Base-by-base conservation (phyloP, 2,888 invertebrate species). In the Phoronis australis region DNA sequence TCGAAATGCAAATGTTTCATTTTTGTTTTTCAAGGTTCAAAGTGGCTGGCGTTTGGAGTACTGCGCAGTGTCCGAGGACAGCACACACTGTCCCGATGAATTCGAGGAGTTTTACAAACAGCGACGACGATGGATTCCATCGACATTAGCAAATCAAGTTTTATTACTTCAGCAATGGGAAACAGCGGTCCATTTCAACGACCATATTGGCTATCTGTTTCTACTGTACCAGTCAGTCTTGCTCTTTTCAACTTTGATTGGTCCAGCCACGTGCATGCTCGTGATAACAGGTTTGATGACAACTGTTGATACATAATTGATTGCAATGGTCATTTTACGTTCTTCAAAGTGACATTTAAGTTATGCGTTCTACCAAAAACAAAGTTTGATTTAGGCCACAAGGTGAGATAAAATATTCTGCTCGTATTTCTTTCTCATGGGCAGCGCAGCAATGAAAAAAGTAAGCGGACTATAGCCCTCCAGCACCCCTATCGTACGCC, bases 51-150 rank as follows among this genome's bases (percentile, higher is more conserved):
- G 72, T 4, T 65, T 72, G 18, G 72, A 71, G 45, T 72, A 72
- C 52, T 70, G 70, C 49, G 72, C 72, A 0, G 69, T 68, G 0
- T 63, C 71, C 9, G 62, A 62, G 42, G 66, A 69, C 57, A 57
- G 62, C 42, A 72, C 72, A 1, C 63, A 66, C 47, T 70, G 69
- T 51, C 72, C 72, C 0, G 63, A 64, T 38, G 65, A 69, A 9
- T 72, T 71, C 57, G 70, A 71, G 37, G 72, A 72, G 50, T 72
- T 70, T 54, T 72, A 63, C 58, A 72, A 71, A 53, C 72, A 72
- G 48, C 43, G 72, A 26, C 45, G 72, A 9, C 56, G 72, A 6
- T 72, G 72, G 72, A 62, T 71, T 2, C 70, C 67, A 1, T 71
- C 71, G 1, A 72, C 70, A 0, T 45, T 72, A 20, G 72, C 72